Base-by-base conservation (phyloP, 2,888 invertebrate genomes). In the Flabesymbios commensalis region DNA sequence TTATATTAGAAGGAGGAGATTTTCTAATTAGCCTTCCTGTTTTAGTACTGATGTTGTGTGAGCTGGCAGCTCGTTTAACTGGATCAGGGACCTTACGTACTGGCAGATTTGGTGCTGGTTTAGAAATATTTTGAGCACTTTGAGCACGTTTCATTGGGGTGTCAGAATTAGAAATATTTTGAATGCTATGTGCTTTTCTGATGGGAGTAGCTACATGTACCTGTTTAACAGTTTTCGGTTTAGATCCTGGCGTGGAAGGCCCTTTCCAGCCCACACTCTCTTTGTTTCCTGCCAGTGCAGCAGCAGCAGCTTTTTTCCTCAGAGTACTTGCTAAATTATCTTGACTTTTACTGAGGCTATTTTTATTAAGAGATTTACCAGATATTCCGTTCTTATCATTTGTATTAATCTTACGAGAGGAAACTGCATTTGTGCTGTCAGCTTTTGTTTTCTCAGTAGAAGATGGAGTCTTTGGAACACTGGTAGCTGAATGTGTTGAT, bases 11-110 rank as follows among this genome's bases (percentile, higher is more conserved):
- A 1, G 79, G 78, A 17, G 77, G 75, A 14, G 79, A 78, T 0
- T 74, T 74, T n/a, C 78, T 65, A 1, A 51, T 42, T 41, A 59
- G 67, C 14, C 56, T 42, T 17, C 48, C 28, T 5, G 42, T 75
- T 75, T 65, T 56, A 24, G 76, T 75, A 53, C 74, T 76, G 28
- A 81, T 77, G 66, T 80, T 81, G 64, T 81, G 81, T n/a, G 78
- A 75, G 64, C 79, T 80, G 42, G 76, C 74, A 5, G 80, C 78
- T 24, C 79, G 69, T 67, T 80, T 80, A 67, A 80, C 78, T 10
- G 58, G 31, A 66, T 61, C 41, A 71, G 66, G 39, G 71, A 70
- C 36, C 55, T 63, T 41, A 64, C 65, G 39, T 57, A 53, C 24
- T 47, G 59, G 28, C 59, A 64, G 43, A 59, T 47, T 31, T 61